Conservation (phyloP, 92 coral and sea anemone genomes). For the Epizoanthus illoricatus region DNA sequence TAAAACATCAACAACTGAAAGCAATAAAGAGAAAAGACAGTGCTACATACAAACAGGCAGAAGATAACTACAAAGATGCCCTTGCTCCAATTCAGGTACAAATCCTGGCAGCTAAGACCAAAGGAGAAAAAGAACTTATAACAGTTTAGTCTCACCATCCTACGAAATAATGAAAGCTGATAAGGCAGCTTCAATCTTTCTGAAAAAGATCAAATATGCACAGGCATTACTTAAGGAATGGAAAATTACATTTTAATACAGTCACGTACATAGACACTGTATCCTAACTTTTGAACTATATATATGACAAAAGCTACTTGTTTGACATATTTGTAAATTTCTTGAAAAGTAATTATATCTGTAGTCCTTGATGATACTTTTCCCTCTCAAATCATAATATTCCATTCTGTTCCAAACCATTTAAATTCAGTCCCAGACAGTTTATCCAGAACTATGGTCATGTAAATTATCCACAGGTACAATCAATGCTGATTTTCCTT, state of each 20-base stretch:
- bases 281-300: too few relatives aligned
- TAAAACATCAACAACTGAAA: slow-evolving; percentile 28
- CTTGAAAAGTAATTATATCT: too few relatives aligned
- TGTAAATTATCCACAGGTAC: too few relatives aligned
- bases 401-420: too few relatives aligned
- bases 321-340: too few relatives aligned
- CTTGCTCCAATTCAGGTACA: slow-evolving; percentile 42
- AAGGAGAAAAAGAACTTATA: neutral
- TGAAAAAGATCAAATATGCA: slow-evolving; percentile 51
- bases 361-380: too few relatives aligned
- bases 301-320: too few relatives aligned
- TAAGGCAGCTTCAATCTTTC: slow-evolving; percentile 38
- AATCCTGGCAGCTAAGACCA: slow-evolving; percentile 35
- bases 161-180: slow-evolving; percentile 47
- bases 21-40: neutral
- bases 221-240: slow-evolving; percentile 54
- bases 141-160: slow-evolving; percentile 45
- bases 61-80: slow-evolving; percentile 1
- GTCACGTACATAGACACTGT: too few relatives aligned
- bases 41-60: neutral
- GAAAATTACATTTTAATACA: slow-evolving; percentile 43
- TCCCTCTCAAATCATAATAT: too few relatives aligned
- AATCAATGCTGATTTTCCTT: too few relatives aligned
- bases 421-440: too few relatives aligned
- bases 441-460: too few relatives aligned